phyloP scores from a whole-genome alignment of 35 echinoderm and acorn worm genomes.

The Heliocidaris tuberculata region DNA sequence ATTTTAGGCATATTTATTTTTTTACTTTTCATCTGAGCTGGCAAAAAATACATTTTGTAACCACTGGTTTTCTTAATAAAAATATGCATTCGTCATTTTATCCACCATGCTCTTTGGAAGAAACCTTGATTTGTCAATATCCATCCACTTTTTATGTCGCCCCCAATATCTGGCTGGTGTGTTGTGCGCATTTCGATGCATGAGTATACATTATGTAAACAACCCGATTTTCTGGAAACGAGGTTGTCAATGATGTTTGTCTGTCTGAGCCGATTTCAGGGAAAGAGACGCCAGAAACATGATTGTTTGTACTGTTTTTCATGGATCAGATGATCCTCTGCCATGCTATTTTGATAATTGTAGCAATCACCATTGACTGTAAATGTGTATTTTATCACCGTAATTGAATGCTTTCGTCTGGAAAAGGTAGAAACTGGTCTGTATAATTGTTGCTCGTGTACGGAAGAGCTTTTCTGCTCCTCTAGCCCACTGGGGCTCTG shows the following conservation, averaged over 20 bases:
- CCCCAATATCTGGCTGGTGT: background rate
- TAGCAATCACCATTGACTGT: background rate
- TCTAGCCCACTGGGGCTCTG: background rate
- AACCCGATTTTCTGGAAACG: background rate
- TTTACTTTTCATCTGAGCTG: no score
- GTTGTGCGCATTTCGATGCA: background rate
- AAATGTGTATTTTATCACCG: background rate
- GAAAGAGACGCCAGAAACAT: background rate
- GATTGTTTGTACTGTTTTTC: background rate
- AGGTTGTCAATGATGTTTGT: background rate
- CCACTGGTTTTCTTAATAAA: no score
- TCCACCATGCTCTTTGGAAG: no score
- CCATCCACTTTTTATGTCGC: background rate
- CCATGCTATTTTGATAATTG: background rate
- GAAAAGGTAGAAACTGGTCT: background rate
- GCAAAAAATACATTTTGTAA: no score
- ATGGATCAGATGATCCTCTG: background rate
- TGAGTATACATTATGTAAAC: background rate
- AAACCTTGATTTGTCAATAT: no score
- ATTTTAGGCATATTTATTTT: no score
- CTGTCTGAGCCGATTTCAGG: background rate
- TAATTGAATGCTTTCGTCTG: background rate
- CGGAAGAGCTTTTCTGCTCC: background rate
- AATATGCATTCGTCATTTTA: no score
- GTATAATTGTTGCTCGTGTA: background rate